Conservation (phyloP, 1,140 invertebrate genomes). For the Phymorhynchus buccinoides region DNA sequence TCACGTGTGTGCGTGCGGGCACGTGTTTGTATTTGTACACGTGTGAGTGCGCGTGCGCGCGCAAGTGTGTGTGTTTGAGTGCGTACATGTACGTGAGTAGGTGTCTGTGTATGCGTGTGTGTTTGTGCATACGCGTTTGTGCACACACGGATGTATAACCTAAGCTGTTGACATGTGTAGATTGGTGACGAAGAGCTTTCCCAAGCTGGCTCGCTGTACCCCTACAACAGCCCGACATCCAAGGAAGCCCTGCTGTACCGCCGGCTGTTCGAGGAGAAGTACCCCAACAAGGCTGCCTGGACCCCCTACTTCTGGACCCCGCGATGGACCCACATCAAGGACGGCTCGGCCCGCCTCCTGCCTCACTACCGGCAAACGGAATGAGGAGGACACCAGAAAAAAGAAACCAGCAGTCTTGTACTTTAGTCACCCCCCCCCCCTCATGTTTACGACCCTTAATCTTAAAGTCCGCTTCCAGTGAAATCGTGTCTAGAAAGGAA, state of each 20-base stretch:
- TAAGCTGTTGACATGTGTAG: slow-evolving; percentile 60
- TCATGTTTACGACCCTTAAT: too few relatives aligned
- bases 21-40: too few relatives aligned
- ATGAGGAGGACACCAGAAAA: too few relatives aligned
- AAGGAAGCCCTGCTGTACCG: slow-evolving; percentile 91
- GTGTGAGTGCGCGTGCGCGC: not conserved
- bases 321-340: slow-evolving; percentile 81
- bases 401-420: too few relatives aligned
- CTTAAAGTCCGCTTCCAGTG: too few relatives aligned
- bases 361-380: slow-evolving; percentile 72
- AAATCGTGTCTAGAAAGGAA: too few relatives aligned
- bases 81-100: not conserved
- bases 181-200: slow-evolving; percentile 79
- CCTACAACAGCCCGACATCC: slow-evolving; percentile 83
- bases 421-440: too few relatives aligned
- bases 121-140: not conserved
- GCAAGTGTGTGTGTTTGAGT: not conserved
- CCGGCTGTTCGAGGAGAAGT: slow-evolving; percentile 79
- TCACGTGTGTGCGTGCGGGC: not conserved
- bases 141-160: not conserved
- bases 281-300: slow-evolving; percentile 74
- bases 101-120: slow-evolving; percentile 1
- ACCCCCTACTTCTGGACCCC: slow-evolving; percentile 90
- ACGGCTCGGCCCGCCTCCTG: slow-evolving; percentile 83
- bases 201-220: slow-evolving; percentile 77